phyloP scores from a whole-genome alignment of 2,113 vertebrate genomes.

The Noctilio leporinus region DNA sequence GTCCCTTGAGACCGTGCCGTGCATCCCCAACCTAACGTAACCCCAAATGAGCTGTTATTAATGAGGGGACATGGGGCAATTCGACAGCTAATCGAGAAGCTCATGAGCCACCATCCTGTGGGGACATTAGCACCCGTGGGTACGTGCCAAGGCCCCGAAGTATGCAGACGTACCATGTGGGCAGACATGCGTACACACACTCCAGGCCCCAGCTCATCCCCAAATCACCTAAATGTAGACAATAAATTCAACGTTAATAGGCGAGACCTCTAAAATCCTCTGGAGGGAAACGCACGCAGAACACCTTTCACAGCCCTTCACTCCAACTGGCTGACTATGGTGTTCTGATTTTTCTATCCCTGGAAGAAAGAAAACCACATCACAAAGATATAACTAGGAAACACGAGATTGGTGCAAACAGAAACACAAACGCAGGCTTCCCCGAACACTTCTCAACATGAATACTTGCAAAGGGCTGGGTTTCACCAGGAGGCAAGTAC shows the following conservation, averaged over 20 bases:
- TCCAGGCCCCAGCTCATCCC: background rate
- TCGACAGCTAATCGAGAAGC: background rate
- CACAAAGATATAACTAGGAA: background rate
- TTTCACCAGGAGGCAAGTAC: fast-evolving
- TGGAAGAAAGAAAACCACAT: background rate
- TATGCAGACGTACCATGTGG: background rate
- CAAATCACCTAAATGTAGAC: background rate
- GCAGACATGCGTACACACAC: too few species aligned
- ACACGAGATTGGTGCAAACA: background rate
- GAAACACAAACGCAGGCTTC: background rate
- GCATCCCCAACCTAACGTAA: background rate
- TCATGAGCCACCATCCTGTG: background rate
- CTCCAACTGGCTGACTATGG: too few species aligned
- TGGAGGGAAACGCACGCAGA: background rate
- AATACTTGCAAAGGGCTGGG: fast-evolving
- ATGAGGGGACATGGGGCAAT: background rate
- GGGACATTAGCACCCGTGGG: background rate
- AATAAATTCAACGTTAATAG: background rate
- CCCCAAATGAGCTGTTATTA: background rate
- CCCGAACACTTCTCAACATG: background rate
- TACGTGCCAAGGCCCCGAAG: background rate
- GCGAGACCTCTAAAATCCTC: background rate
- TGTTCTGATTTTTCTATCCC: background rate
- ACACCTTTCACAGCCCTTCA: too few species aligned
- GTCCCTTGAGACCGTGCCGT: background rate